phyloP scores from a whole-genome alignment of 2,113 vertebrate species.

The Dromiciops gliroides region DNA sequence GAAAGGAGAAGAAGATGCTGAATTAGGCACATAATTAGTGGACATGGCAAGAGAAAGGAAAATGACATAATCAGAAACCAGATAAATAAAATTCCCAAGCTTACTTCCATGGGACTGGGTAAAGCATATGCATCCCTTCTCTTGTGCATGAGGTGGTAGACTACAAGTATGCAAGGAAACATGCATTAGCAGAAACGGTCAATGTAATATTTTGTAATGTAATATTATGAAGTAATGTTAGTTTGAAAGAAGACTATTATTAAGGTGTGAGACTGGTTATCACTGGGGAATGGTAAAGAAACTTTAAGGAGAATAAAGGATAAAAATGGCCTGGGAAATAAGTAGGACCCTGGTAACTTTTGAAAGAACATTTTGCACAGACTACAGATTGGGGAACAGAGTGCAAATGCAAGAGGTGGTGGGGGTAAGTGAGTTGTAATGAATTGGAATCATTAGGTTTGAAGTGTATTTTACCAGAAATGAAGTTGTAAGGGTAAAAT shows the following conservation, averaged over 20 bases:
- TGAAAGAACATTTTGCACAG: background rate
- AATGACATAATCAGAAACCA: background rate
- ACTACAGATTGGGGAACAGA: background rate
- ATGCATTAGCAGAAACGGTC: background rate
- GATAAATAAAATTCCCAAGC: background rate
- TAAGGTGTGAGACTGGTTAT: background rate
- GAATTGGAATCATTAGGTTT: background rate
- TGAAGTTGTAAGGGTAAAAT: no score
- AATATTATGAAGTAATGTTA: background rate
- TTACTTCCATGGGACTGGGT: background rate
- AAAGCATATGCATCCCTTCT: background rate
- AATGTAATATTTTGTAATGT: background rate
- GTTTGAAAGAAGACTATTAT: background rate
- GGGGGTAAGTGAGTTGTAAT: background rate
- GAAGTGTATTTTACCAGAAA: background rate
- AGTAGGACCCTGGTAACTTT: background rate
- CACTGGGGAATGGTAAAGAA: background rate
- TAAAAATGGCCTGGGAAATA: background rate
- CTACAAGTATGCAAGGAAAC: background rate
- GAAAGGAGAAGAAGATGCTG: no score
- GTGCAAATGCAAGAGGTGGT: background rate
- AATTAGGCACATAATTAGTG: no score
- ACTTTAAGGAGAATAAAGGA: background rate
- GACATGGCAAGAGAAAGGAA: background rate
- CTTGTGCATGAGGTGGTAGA: background rate